phyloP scores from a whole-genome alignment of 2,113 vertebrate genomes.

The Nothocercus nigrocapillus region DNA sequence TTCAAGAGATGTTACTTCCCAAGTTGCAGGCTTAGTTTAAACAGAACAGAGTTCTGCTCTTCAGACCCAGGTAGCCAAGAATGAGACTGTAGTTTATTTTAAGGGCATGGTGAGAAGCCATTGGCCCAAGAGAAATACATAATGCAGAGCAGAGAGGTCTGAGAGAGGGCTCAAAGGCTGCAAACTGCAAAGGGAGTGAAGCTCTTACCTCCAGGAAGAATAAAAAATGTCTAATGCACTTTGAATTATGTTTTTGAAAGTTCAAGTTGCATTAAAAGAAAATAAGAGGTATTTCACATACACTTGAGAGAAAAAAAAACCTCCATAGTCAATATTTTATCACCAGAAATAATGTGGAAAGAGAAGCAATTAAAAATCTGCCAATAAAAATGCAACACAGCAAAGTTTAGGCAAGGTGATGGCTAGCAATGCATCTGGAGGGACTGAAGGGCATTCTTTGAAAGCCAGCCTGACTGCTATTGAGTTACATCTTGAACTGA shows the following conservation, averaged over 20 bases:
- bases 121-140: not conserved
- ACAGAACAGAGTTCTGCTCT: not conserved
- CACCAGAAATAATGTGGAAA: not conserved
- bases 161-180: not conserved
- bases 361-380: not conserved
- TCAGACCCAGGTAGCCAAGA: not conserved
- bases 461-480: not conserved
- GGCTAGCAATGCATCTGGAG: not conserved
- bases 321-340: not conserved
- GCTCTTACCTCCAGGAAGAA: not conserved
- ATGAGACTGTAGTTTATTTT: not conserved
- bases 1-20: not conserved
- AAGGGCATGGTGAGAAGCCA: not conserved
- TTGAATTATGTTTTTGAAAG: not conserved
- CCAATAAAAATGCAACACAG: not conserved
- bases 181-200: not conserved
- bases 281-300: not conserved
- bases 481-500: not conserved
- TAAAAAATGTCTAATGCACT: not conserved
- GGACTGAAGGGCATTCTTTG: not conserved
- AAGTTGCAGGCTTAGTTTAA: not conserved
- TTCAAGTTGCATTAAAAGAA: not conserved
- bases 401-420: not conserved
- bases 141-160: not conserved
- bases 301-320: not conserved